These are phyloP conservation scores for Electrona antarctica DNA, from an alignment of 2,113 vertebrate species.

Conservation along the genomic window DNA sequence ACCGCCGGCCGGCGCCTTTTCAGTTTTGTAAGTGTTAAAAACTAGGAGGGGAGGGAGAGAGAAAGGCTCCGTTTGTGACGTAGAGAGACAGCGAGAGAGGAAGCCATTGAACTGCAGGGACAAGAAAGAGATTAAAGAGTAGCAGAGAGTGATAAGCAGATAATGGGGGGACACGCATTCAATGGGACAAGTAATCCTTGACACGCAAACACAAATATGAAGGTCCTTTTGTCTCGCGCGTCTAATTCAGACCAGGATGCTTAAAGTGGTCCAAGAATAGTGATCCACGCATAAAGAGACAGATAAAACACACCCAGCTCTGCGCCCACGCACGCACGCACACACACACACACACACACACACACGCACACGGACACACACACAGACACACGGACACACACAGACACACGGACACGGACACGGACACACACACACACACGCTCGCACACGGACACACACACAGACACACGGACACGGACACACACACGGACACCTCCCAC, in stretches of 20 bases:
- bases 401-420: too few species aligned
- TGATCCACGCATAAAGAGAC: slow-evolving; percentile 68
- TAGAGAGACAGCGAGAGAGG: slow-evolving; percentile 76
- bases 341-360: slow-evolving; percentile 11
- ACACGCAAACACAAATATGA: slow-evolving; percentile 86
- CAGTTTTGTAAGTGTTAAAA: slow-evolving; percentile 89
- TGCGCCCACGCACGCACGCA: slow-evolving; percentile 29
- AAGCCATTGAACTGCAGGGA: slow-evolving; percentile 81
- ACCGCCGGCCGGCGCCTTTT: slow-evolving; percentile 79
- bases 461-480: background rate
- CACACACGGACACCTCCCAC: slow-evolving; percentile 48
- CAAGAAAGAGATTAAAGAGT: slow-evolving; percentile 92
- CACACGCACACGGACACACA: slow-evolving; percentile 43
- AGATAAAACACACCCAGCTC: slow-evolving; percentile 69
- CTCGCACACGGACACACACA: slow-evolving; percentile 12
- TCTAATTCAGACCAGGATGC: slow-evolving; percentile 82
- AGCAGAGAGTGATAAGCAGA: slow-evolving; percentile 87
- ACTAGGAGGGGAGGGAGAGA: slow-evolving; percentile 76
- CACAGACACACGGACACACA: slow-evolving; percentile 37
- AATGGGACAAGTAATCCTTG: slow-evolving; percentile 88
- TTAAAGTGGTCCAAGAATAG: slow-evolving; percentile 76
- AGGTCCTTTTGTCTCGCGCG: slow-evolving; percentile 85
- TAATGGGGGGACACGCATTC: slow-evolving; percentile 84
- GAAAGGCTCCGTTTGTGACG: slow-evolving; percentile 80
- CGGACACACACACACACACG: slow-evolving; percentile 28